Evolutionary conservation across 2,113 vertebrate species (phyloP).

Genomic region (Eulacestoma nigropectus): DNA sequence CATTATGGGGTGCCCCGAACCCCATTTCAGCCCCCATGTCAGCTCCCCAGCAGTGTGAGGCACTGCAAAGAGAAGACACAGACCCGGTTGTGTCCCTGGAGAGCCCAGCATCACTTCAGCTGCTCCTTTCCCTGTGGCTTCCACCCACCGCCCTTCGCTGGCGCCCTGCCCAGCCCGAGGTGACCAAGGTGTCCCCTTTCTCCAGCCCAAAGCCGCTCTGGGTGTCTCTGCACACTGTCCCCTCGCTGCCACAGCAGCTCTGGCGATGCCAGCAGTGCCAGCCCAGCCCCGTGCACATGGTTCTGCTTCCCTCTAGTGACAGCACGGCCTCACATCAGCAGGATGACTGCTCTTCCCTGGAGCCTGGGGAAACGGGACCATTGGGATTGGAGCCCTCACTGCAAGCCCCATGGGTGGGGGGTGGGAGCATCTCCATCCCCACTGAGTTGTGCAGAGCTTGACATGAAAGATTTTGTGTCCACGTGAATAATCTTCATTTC

Average conservation of each 20-base stretch:
- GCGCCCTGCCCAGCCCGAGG: neutral
- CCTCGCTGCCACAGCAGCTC: neutral
- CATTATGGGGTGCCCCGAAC: neutral
- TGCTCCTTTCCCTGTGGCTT: neutral
- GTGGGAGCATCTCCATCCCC: neutral
- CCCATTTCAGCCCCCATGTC: neutral
- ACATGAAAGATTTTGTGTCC: neutral
- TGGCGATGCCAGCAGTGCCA: neutral
- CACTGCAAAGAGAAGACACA: neutral
- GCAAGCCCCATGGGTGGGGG: neutral
- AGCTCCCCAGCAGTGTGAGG: neutral
- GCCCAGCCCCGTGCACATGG: neutral
- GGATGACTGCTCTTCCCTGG: neutral
- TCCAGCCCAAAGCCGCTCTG: neutral
- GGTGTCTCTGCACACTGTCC: neutral
- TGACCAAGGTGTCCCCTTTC: neutral
- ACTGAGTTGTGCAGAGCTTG: neutral
- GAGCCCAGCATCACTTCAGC: neutral
- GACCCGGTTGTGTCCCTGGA: neutral
- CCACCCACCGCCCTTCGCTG: neutral
- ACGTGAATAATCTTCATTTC: neutral
- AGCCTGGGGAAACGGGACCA: fast-evolving
- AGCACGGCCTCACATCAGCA: neutral
- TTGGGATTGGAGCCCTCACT: neutral
- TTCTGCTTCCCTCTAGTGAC: constrained; percentile 61